Percentiles rank a stretch among this genome's conserved stretches.
Conservation (phyloP, 2,113 vertebrate species). For the Sitta europaea region DNA sequence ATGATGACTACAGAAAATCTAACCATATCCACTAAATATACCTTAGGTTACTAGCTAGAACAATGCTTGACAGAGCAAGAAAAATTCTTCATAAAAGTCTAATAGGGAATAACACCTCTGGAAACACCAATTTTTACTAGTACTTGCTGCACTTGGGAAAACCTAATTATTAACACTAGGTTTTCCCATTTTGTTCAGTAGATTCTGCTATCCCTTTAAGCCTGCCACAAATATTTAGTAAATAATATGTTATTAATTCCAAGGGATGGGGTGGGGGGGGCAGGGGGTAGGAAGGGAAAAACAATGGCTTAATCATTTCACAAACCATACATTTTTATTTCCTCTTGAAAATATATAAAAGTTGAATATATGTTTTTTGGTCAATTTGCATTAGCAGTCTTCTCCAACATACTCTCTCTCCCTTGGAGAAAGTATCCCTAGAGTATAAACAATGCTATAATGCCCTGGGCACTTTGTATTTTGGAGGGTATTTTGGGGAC, state of each 20-base stretch:
- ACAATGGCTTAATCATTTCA: neutral
- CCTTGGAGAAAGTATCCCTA: neutral
- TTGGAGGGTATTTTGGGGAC: neutral
- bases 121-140: neutral
- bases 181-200: neutral
- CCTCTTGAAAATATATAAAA: neutral
- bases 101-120: neutral
- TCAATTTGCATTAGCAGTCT: neutral
- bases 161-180: neutral
- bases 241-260: neutral
- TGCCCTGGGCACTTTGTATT: neutral
- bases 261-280: fast-evolving
- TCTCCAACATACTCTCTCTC: neutral
- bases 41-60: neutral
- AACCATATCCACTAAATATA: neutral
- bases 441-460: neutral
- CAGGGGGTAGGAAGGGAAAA: neutral
- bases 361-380: neutral
- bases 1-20: neutral
- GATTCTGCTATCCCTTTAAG: neutral
- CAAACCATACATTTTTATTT: neutral
- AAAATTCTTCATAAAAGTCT: neutral
- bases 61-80: neutral
- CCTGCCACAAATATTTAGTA: neutral
- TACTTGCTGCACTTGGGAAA: neutral